Evolutionary conservation across 2,113 vertebrate genomes (phyloP).

Genomic region (Alces alces): DNA sequence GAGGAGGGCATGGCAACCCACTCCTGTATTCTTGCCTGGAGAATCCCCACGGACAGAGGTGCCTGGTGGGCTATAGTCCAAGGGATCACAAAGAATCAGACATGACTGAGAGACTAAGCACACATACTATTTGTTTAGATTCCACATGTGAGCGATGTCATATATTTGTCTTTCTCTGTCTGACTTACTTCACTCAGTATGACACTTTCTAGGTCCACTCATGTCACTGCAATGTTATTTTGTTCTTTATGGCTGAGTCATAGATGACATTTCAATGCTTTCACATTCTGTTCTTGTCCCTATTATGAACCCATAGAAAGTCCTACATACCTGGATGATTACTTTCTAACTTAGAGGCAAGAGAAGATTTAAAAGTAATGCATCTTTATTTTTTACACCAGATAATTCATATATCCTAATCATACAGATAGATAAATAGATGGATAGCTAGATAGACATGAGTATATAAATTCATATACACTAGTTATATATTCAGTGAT

Average conservation of each 20-base stretch:
- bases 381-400: background rate
- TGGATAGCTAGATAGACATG: background rate
- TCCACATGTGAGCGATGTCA: background rate
- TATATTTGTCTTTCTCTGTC: background rate
- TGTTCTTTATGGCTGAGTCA: background rate
- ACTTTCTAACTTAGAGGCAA: background rate
- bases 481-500: background rate
- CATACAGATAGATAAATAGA: background rate
- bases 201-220: background rate
- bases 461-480: background rate
- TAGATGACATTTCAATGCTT: background rate
- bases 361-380: background rate
- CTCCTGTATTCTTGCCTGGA: background rate
- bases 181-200: background rate
- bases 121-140: background rate
- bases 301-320: background rate
- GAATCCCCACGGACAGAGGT: rapidly evolving
- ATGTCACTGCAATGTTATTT: background rate
- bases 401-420: background rate
- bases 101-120: background rate
- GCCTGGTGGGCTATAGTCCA: background rate
- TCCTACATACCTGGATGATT: background rate
- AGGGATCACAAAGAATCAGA: background rate
- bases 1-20: background rate
- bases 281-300: background rate